Percentiles rank a stretch among this genome's conserved stretches.
Evolutionary conservation across 1,140 invertebrate species (phyloP).

Genomic region (Gryon sp.): DNA sequence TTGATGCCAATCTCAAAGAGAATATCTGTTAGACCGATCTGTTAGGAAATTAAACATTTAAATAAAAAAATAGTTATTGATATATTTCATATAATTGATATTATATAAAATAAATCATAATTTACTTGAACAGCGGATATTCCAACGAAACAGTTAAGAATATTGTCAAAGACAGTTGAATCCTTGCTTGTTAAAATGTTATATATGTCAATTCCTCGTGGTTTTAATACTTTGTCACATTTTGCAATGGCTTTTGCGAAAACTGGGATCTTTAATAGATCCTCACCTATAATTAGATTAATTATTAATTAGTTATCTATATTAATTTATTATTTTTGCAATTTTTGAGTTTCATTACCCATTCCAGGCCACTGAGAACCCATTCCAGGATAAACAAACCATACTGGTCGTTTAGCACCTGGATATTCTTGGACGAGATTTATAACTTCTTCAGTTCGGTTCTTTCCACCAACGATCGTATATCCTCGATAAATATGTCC

Average conservation of each 20-base stretch:
- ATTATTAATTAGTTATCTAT: not conserved
- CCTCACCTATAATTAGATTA: conserved; percentile 52
- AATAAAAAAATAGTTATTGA: not conserved
- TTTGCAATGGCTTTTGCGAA: conserved; percentile 84
- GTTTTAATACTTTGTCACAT: conserved; percentile 86
- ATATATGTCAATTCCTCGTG: conserved; percentile 88
- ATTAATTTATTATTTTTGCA: not conserved
- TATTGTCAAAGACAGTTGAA: conserved; percentile 88
- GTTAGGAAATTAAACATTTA: conserved; percentile 1
- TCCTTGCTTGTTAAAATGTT: conserved; percentile 88
- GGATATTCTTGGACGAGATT: conserved; percentile 82
- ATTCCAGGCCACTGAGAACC: conserved; percentile 93
- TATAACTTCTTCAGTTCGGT: conserved; percentile 71
- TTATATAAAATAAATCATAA: conserved; percentile 3
- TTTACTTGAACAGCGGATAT: conserved; percentile 90
- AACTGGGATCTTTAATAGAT: conserved; percentile 82
- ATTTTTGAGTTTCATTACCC: conserved; percentile 79
- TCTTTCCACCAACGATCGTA: conserved; percentile 76
- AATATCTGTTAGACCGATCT: conserved; percentile 88
- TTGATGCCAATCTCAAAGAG: conserved; percentile 83
- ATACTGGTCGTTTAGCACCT: conserved; percentile 85
- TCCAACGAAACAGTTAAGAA: conserved; percentile 93
- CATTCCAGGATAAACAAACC: conserved; percentile 95
- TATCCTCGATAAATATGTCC: conserved; percentile 84
- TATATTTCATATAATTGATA: not conserved